Conservation (phyloP, 2,113 vertebrate genomes). For the Lagopus leucura region DNA sequence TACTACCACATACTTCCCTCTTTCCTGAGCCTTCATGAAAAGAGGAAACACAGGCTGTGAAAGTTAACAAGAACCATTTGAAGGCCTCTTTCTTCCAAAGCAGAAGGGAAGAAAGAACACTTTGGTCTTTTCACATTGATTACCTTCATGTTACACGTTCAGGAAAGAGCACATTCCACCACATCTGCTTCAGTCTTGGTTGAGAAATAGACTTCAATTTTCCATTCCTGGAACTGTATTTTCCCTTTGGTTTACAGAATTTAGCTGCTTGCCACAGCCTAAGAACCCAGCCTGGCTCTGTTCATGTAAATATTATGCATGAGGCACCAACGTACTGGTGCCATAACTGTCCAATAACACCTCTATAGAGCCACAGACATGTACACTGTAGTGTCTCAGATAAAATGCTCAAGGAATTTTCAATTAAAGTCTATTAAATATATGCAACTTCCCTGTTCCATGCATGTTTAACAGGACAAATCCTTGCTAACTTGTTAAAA, state of each 20-base stretch:
- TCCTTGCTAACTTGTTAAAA: neutral
- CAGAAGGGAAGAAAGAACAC: neutral
- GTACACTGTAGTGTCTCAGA: rapidly evolving
- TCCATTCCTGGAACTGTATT: neutral
- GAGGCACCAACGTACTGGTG: neutral
- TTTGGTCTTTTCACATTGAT: neutral
- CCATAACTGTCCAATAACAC: neutral
- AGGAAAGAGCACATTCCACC: neutral
- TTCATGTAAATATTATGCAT: neutral
- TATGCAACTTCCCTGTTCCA: neutral
- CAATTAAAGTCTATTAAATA: neutral
- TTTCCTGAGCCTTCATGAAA: neutral
- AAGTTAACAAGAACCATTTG: neutral
- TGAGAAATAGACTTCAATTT: neutral
- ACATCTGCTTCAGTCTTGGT: neutral
- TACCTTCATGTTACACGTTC: neutral
- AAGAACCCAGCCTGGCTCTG: neutral
- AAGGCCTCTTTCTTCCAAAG: neutral
- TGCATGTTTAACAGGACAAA: neutral
- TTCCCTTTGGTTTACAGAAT: neutral
- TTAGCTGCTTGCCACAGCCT: neutral
- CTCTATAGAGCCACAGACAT: rapidly evolving
- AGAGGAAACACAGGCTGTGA: neutral
- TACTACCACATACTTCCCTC: neutral
- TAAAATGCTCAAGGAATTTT: neutral